These are phyloP conservation scores for Haemorhous mexicanus DNA, from an alignment of 2,113 vertebrate species.

Conservation along the genomic window DNA sequence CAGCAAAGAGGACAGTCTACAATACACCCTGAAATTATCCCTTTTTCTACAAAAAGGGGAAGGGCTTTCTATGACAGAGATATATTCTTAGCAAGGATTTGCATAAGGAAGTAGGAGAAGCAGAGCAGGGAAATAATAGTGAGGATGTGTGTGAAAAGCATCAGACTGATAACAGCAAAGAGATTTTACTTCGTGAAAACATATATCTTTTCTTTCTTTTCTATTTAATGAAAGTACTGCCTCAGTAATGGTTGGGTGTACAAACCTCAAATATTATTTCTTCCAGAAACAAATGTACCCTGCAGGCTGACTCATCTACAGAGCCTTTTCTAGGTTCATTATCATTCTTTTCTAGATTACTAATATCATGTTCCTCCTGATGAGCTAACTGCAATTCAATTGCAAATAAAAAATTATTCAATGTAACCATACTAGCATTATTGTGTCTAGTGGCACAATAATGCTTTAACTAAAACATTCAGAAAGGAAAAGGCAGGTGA, in stretches of 20 bases:
- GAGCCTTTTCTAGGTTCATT: background rate
- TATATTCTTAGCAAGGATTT: background rate
- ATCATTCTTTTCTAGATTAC: background rate
- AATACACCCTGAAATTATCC: background rate
- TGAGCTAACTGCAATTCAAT: background rate
- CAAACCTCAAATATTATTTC: background rate
- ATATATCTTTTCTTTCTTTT: background rate
- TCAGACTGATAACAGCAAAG: background rate
- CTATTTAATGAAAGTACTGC: background rate
- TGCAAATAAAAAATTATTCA: background rate
- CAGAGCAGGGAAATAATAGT: rapidly evolving
- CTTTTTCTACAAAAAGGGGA: background rate
- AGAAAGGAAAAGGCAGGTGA: background rate
- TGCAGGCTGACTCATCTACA: background rate
- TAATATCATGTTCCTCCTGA: background rate
- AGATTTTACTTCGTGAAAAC: background rate
- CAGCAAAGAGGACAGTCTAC: background rate
- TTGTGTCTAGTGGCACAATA: background rate
- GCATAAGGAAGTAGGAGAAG: background rate
- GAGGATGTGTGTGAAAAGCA: background rate
- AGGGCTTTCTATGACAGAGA: background rate
- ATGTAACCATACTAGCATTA: background rate
- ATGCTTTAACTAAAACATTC: background rate
- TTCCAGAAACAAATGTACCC: background rate
- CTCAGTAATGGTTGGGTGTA: background rate